phyloP scores from a whole-genome alignment of 2,797 vertebrate genomes.

The Enteromius unitaeniatus region DNA sequence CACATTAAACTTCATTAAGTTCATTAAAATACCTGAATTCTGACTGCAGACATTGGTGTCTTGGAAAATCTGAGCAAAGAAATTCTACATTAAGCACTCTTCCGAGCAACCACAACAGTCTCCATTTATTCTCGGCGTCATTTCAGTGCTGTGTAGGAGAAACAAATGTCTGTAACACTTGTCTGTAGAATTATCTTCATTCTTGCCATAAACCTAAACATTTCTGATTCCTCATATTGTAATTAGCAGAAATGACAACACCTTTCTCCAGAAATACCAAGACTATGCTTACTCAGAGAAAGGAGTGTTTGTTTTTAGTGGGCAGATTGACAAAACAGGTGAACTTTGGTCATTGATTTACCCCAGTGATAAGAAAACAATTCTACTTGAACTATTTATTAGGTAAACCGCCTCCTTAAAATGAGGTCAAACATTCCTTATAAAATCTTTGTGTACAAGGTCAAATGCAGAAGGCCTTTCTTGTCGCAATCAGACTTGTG shows the following conservation, averaged over 20 bases:
- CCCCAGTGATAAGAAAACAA: slow-evolving; percentile 51
- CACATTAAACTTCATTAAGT: no score
- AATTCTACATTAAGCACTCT: not conserved
- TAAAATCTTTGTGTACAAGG: slow-evolving; percentile 39
- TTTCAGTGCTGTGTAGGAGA: not conserved
- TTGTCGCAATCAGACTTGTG: slow-evolving; percentile 51
- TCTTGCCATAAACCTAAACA: not conserved
- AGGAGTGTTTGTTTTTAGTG: slow-evolving; percentile 68
- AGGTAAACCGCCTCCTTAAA: slow-evolving; percentile 20
- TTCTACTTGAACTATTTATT: slow-evolving; percentile 27
- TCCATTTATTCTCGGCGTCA: not conserved
- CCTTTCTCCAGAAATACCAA: slow-evolving; percentile 58
- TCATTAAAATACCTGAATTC: not conserved
- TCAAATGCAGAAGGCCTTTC: slow-evolving; percentile 52
- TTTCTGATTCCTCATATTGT: slow-evolving; percentile 61
- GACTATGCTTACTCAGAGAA: slow-evolving; percentile 42
- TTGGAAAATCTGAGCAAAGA: not conserved
- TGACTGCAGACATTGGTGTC: not conserved
- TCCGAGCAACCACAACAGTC: not conserved
- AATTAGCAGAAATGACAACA: slow-evolving; percentile 66
- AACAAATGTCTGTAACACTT: not conserved
- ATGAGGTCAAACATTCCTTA: slow-evolving; percentile 24
- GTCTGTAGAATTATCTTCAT: not conserved
- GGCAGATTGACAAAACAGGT: slow-evolving; percentile 56
- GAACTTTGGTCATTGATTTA: slow-evolving; percentile 24